These are phyloP conservation scores for Alaudala cheleensis DNA, from an alignment of 2,113 vertebrate species.

Conservation along the genomic window DNA sequence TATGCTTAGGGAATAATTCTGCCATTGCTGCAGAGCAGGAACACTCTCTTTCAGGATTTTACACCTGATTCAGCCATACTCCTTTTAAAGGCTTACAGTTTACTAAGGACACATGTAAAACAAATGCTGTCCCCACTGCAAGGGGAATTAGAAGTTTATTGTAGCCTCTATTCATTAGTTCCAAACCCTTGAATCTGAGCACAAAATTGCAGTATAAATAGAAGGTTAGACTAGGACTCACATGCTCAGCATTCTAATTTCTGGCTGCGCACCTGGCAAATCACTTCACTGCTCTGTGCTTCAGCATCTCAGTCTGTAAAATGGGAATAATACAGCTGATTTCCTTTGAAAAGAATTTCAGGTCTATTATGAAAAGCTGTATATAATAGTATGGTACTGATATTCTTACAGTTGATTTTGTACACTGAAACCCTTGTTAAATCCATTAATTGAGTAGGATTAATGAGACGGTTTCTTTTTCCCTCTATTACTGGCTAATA, in stretches of 20 bases:
- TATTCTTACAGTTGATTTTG: background rate
- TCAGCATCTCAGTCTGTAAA: background rate
- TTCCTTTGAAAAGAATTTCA: background rate
- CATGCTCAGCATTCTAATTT: slow-evolving; percentile 1
- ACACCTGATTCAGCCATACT: background rate
- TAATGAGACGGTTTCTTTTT: background rate
- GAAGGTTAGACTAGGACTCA: background rate
- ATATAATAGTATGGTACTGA: background rate
- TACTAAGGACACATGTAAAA: background rate
- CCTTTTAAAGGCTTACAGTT: background rate
- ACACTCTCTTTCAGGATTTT: background rate
- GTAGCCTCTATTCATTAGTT: background rate
- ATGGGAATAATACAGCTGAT: background rate
- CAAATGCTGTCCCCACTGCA: background rate
- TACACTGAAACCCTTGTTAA: background rate
- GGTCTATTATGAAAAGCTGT: background rate
- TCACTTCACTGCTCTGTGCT: background rate
- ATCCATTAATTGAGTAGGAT: background rate
- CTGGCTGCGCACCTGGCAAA: background rate
- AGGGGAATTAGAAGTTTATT: background rate
- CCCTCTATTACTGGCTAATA: background rate
- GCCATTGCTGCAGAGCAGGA: background rate
- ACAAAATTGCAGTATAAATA: background rate
- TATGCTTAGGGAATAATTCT: background rate
- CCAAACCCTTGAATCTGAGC: background rate